Percentiles rank a stretch among this genome's conserved stretches.
Conservation (phyloP, 2,888 invertebrate species). For the Tiliacea citrago region DNA sequence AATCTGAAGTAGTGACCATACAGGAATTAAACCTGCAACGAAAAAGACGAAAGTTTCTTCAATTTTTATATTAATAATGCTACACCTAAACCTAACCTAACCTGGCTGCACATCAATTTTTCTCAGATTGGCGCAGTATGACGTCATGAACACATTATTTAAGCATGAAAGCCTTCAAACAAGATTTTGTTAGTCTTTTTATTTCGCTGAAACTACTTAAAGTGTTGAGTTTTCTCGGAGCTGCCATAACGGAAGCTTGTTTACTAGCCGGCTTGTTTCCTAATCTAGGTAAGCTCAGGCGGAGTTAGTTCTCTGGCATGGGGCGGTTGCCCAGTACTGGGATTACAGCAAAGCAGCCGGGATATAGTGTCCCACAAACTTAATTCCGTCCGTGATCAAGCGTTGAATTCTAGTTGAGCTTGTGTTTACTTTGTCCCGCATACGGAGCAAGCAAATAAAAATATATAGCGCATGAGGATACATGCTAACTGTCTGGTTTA, state of each 20-base stretch:
- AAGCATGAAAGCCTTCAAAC: constrained; percentile 42
- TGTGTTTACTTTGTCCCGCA: constrained; percentile 43
- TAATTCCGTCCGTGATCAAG: constrained; percentile 61
- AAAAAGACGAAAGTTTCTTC: not conserved
- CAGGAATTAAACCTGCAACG: not conserved
- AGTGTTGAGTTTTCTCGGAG: constrained; percentile 33
- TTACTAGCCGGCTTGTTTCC: constrained; percentile 47
- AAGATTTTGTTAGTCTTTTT: constrained; percentile 40
- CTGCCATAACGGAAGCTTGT: constrained; percentile 51
- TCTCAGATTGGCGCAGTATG: constrained; percentile 47
- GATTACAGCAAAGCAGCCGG: constrained; percentile 54
- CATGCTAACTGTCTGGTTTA: constrained; percentile 36
- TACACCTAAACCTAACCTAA: not conserved
- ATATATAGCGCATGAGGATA: constrained; percentile 26
- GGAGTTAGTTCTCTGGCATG: constrained; percentile 48
- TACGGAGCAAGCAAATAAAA: constrained; percentile 41
- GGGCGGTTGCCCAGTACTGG: constrained; percentile 57
- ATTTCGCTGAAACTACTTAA: constrained; percentile 42
- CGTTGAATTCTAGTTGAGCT: constrained; percentile 57
- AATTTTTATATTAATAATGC: not conserved
- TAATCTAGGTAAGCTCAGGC: constrained; percentile 63
- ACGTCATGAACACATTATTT: constrained; percentile 48
- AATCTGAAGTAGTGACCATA: not conserved
- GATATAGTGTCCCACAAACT: constrained; percentile 58
- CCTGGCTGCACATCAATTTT: constrained; percentile 21